Base-by-base conservation (phyloP, 2,113 vertebrate species). In the Thryonomys swinderianus region DNA sequence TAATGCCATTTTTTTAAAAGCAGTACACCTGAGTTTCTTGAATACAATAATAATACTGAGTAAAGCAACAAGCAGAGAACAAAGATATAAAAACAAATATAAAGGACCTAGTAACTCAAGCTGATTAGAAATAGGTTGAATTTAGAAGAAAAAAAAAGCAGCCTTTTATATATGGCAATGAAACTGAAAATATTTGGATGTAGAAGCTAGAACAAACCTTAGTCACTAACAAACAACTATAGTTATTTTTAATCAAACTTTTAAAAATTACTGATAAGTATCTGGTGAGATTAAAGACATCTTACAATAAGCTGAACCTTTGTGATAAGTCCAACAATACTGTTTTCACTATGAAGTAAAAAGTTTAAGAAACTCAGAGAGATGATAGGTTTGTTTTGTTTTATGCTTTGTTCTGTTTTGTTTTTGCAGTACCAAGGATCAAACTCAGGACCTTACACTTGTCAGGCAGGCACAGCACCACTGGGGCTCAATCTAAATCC, bases 1-100 rank as follows among this genome's bases (percentile, higher is more conserved):
- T 37, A 71, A 6, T 66, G 30, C n/a, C 23, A 76, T 66, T 84
- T 93, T 86, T 55, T 21, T n/a, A n/a, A 53, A 17, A 88, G 30
- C 25, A 92, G 32, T 53, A 97, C 20, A 85, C 90, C 90, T 88
- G 88, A 59, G 76, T 88, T 92, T 55, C 55, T 62, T 92, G n/a
- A 96, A 92, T 7, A 86, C 23, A 78, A 86, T 66, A 85, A 83
- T 11, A 94, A 23, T 3, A 32, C 27, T 86, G 18, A 85, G n/a
- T 76, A 87, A 85, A 81, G 25, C 59, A 95, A 94, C 51, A 93
- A 85, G n/a, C 9, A 87, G 7, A 91, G 12, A 95, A 87, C 7
- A 95, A 94, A 85, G 40, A 67, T 34, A 2, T 74, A 88, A 95
- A 34, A 85, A 92, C 6, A 94, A 82, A 85, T 11, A 93, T 8